Conservation (phyloP, 2,888 invertebrate species). For the Eurois occulta region DNA sequence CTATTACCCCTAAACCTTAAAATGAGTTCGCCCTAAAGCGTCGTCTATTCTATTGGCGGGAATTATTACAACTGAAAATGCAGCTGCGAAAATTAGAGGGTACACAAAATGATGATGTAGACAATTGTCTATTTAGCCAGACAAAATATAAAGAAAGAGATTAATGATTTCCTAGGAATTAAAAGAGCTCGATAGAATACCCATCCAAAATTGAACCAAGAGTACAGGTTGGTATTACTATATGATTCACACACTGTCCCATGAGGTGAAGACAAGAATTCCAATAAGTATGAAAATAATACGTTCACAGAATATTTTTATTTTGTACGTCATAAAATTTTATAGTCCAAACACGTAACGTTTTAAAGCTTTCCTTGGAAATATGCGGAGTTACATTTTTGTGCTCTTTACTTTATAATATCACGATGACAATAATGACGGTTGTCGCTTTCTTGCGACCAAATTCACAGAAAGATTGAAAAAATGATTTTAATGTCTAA, state of each 20-base stretch:
- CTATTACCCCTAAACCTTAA: background rate
- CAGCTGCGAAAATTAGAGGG: background rate
- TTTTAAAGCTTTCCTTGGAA: conserved; percentile 52
- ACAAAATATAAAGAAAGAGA: background rate
- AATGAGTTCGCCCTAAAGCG: background rate
- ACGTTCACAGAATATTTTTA: conserved; percentile 47
- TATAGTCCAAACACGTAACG: conserved; percentile 38
- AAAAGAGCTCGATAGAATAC: background rate
- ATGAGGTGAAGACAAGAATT: conserved; percentile 36
- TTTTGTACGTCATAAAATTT: conserved; percentile 9
- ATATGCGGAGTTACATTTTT: conserved; percentile 47
- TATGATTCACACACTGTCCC: background rate
- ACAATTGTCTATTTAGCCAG: background rate
- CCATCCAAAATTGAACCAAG: background rate
- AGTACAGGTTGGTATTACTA: background rate
- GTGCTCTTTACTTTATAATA: conserved; percentile 3
- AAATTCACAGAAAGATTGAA: background rate
- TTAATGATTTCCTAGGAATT: background rate
- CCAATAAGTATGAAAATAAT: conserved; percentile 44
- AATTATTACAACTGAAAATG: background rate
- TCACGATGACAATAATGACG: conserved; percentile 9
- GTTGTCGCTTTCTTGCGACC: conserved; percentile 2
- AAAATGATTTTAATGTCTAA: background rate
- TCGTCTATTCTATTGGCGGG: background rate
- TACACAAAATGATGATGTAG: background rate